These are phyloP conservation scores for Ectropis crepuscularia DNA, from an alignment of 2,888 invertebrate genomes.

Conservation along the genomic window DNA sequence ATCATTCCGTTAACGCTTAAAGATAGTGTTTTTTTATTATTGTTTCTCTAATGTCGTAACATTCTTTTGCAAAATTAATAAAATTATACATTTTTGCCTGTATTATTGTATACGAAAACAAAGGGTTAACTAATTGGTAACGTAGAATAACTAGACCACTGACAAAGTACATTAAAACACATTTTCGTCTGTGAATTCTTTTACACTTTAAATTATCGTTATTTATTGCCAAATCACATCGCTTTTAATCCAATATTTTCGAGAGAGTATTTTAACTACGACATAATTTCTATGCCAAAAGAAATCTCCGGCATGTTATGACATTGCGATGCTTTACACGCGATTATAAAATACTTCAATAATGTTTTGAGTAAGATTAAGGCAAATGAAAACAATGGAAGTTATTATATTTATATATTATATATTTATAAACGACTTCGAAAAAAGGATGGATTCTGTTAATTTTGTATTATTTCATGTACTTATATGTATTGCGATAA, in stretches of 20 bases:
- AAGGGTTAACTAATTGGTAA: not conserved
- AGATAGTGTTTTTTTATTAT: no score
- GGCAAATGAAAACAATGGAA: not conserved
- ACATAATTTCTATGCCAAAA: conserved; percentile 27
- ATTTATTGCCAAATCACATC: conserved; percentile 30
- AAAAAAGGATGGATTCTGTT: no score
- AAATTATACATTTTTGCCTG: no score
- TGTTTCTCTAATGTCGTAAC: no score
- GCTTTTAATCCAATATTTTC: conserved; percentile 26
- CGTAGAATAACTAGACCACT: conserved; percentile 2
- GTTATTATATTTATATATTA: not conserved
- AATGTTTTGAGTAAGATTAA: conserved; percentile 1
- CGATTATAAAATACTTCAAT: conserved; percentile 12
- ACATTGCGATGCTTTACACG: conserved; percentile 30
- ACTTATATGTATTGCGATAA: no score
- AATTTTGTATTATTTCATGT: no score
- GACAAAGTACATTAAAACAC: not conserved
- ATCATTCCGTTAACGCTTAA: no score
- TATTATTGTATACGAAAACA: no score
- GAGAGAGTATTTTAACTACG: conserved; percentile 19
- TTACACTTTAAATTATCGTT: conserved; percentile 20
- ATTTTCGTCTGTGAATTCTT: not conserved
- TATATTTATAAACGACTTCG: no score
- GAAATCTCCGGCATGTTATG: conserved; percentile 35
- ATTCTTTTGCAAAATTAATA: no score